Evolutionary conservation across 1,140 invertebrate genomes (phyloP).

Genomic region (Orussus abietinus): DNA sequence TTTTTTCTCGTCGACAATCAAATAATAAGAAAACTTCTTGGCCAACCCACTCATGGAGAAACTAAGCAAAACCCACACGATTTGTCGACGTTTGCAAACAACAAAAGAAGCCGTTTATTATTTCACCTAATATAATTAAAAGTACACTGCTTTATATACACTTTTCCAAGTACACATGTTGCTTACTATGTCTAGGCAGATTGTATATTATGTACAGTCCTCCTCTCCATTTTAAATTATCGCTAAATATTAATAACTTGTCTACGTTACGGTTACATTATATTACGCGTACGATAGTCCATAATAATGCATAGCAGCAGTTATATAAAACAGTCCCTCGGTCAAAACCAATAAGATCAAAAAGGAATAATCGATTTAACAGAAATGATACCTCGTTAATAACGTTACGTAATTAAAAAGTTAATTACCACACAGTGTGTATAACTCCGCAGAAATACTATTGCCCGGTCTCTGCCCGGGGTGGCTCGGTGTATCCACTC

Average conservation of each 20-base stretch:
- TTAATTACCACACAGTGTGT: conserved; percentile 46
- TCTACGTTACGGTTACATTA: conserved; percentile 44
- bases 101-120: conserved; percentile 54
- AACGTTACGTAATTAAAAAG: conserved; percentile 42
- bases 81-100: conserved; percentile 53
- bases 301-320: conserved; percentile 41
- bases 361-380: conserved; percentile 23
- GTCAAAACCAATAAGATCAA: conserved; percentile 47
- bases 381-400: conserved; percentile 26
- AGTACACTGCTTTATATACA: conserved; percentile 56
- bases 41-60: too few relatives aligned
- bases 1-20: not conserved
- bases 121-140: conserved; percentile 52
- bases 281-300: conserved; percentile 40
- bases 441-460: conserved; percentile 47
- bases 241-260: conserved; percentile 32
- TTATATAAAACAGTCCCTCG: conserved; percentile 54
- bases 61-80: too few relatives aligned
- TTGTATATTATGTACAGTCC: conserved; percentile 37
- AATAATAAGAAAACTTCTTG: not conserved
- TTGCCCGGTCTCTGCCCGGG: too few relatives aligned
- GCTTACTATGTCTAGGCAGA: conserved; percentile 50
- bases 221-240: conserved; percentile 32
- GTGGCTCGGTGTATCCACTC: too few relatives aligned
- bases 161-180: conserved; percentile 52